phyloP scores from a whole-genome alignment of 2,113 vertebrate genomes.

The Notechis scutatus region DNA sequence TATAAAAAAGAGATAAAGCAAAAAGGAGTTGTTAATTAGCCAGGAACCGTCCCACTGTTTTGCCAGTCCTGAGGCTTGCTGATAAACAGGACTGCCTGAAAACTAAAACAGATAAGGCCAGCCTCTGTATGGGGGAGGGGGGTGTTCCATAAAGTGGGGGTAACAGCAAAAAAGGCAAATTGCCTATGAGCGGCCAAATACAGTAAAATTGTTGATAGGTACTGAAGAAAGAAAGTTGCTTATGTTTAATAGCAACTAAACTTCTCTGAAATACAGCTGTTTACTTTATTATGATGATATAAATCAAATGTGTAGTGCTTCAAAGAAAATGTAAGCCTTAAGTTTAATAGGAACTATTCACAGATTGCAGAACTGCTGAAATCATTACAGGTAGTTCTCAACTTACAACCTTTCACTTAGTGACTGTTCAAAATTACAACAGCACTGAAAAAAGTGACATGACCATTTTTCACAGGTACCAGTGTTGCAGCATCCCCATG shows the following conservation, averaged over 20 bases:
- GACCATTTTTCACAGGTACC: background rate
- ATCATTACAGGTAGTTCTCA: background rate
- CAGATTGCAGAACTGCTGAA: background rate
- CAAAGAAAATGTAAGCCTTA: background rate
- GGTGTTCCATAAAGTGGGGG: background rate
- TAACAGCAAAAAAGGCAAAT: background rate
- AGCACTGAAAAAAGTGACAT: background rate
- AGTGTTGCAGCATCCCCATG: background rate
- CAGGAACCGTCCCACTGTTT: background rate
- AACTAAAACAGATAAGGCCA: background rate
- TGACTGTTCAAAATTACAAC: background rate
- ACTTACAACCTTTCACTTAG: background rate
- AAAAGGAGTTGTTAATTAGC: background rate
- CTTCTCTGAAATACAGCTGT: background rate
- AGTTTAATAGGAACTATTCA: background rate
- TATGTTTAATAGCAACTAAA: background rate
- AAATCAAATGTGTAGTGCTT: background rate
- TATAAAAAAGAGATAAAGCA: background rate
- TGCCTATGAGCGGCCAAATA: background rate
- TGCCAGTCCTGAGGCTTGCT: background rate
- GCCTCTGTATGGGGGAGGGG: background rate
- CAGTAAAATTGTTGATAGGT: background rate
- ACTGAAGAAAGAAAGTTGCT: background rate
- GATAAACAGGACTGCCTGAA: background rate
- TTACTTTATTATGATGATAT: background rate